Conservation (phyloP, 37 sponge, comb jelly and placozoan species). For the Chondrosia reniformis region DNA sequence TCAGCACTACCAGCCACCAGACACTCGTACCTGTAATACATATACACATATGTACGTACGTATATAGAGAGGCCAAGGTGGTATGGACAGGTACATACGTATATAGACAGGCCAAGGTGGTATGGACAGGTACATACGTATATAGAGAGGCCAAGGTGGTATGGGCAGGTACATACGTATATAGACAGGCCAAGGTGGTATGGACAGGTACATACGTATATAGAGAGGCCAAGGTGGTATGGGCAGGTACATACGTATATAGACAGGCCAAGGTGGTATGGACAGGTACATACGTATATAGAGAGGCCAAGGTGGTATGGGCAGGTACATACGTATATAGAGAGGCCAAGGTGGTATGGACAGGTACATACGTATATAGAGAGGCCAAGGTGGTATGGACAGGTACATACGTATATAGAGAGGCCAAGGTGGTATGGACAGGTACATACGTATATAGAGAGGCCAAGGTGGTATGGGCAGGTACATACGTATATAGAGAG, state of each 20-base stretch:
- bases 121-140: background rate
- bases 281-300: background rate
- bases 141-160: background rate
- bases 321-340: background rate
- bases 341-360: background rate
- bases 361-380: background rate
- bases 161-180: background rate
- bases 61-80: background rate
- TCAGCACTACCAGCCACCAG: constrained; percentile 68
- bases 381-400: background rate
- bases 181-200: background rate
- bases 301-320: background rate
- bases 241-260: background rate
- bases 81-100: background rate
- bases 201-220: background rate
- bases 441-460: background rate
- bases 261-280: too few species aligned
- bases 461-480: background rate
- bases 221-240: too few species aligned
- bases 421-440: background rate
- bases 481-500: background rate
- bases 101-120: background rate
- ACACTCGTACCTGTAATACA: constrained; percentile 75
- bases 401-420: background rate
- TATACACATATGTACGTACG: background rate